Percentiles rank a stretch among this genome's conserved stretches.
Evolutionary conservation across 2,113 vertebrate species (phyloP).

Genomic region (Setophaga coronata): DNA sequence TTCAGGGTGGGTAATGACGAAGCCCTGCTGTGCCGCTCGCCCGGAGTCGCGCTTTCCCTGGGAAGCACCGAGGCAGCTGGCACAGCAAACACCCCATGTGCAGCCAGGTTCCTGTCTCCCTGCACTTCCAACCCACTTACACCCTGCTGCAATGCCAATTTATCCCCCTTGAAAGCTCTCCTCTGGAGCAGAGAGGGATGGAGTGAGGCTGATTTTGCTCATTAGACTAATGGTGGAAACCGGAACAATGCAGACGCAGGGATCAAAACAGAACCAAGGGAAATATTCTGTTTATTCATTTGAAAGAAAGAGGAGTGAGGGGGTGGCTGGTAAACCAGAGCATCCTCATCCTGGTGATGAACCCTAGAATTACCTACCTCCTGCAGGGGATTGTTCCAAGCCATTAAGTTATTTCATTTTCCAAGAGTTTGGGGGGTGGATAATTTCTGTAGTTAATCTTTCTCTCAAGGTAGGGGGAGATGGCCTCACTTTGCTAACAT

Average conservation of each 20-base stretch:
- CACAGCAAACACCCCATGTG: fast-evolving
- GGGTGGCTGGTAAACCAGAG: background rate
- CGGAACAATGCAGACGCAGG: fast-evolving
- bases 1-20: background rate
- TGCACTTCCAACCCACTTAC: background rate
- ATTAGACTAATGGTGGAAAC: background rate
- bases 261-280: background rate
- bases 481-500: background rate
- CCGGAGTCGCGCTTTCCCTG: fast-evolving
- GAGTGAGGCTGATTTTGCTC: background rate
- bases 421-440: background rate
- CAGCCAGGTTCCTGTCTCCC: background rate
- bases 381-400: background rate
- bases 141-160: background rate
- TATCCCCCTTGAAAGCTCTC: background rate
- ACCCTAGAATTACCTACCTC: conserved; percentile 13
- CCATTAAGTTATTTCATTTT: conserved; percentile 39
- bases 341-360: background rate
- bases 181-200: background rate
- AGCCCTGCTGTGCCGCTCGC: background rate
- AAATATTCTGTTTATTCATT: background rate
- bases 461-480: background rate
- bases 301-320: background rate
- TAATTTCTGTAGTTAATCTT: background rate
- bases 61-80: background rate